Evolutionary conservation across 2,888 invertebrate species (phyloP).

Genomic region (Leptarthrus brevirostris): DNA sequence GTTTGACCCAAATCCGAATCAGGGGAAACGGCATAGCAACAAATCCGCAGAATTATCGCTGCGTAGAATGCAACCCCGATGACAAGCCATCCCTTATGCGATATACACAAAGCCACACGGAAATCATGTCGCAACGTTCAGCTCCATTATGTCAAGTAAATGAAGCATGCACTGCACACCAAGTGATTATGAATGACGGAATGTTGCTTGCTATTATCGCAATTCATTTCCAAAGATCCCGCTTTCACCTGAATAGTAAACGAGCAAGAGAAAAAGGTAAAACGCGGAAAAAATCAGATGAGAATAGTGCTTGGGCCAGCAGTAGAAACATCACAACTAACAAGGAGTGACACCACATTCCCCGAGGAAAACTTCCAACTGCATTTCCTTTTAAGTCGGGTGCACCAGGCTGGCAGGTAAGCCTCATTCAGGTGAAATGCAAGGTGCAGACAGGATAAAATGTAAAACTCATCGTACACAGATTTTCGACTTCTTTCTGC

Average conservation of each 20-base stretch:
- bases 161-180: constrained; percentile 15
- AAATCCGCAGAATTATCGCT: constrained; percentile 12
- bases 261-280: neutral
- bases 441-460: too few species aligned
- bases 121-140: constrained; percentile 30
- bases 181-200: constrained; percentile 4
- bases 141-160: constrained; percentile 13
- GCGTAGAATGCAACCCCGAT: constrained; percentile 21
- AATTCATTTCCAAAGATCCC: constrained; percentile 23
- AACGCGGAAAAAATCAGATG: neutral
- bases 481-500: too few species aligned
- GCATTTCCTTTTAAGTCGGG: too few species aligned
- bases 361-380: too few species aligned
- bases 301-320: too few species aligned
- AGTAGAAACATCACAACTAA: too few species aligned
- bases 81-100: constrained; percentile 10
- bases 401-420: too few species aligned
- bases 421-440: too few species aligned
- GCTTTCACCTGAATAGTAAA: constrained; percentile 16
- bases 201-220: constrained; percentile 16
- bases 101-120: neutral
- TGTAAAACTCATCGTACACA: too few species aligned
- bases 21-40: neutral
- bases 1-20: too few species aligned
- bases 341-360: too few species aligned